These are phyloP conservation scores for Diploscapter pachys DNA, from an alignment of 1,140 invertebrate species.

Conservation along the genomic window DNA sequence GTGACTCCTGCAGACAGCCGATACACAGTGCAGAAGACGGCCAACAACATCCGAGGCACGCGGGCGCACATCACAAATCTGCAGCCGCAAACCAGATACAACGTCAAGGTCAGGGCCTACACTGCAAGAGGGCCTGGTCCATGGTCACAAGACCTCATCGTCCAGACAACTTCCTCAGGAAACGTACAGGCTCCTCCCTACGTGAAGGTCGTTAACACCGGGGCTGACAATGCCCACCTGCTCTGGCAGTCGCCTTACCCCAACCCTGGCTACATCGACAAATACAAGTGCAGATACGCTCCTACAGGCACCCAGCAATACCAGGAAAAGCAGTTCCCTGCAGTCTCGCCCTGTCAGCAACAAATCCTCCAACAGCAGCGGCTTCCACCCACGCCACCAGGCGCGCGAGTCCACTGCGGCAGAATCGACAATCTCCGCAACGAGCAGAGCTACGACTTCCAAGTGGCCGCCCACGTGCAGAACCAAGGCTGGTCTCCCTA, in stretches of 20 bases:
- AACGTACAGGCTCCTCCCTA: constrained; percentile 29
- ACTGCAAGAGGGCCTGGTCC: constrained; percentile 52
- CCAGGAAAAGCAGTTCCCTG: constrained; percentile 54
- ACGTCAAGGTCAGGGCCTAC: constrained; percentile 51
- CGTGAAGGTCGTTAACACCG: constrained; percentile 50
- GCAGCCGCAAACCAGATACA: constrained; percentile 45
- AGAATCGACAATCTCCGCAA: constrained; percentile 50
- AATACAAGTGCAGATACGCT: constrained; percentile 53
- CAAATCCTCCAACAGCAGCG: constrained; percentile 50
- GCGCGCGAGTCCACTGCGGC: constrained; percentile 49
- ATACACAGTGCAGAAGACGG: constrained; percentile 39
- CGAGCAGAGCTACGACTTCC: constrained; percentile 52
- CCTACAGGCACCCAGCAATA: constrained; percentile 42
- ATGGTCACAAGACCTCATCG: constrained; percentile 53
- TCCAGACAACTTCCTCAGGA: constrained; percentile 46
- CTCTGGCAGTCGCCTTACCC: constrained; percentile 53
- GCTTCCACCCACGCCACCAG: constrained; percentile 50
- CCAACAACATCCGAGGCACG: constrained; percentile 49
- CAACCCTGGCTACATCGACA: constrained; percentile 50
- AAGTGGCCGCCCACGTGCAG: constrained; percentile 43
- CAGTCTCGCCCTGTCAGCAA: constrained; percentile 52
- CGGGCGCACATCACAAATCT: constrained; percentile 46
- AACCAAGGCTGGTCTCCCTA: constrained; percentile 51
- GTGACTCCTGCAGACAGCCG: constrained; percentile 46
- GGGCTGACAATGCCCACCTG: constrained; percentile 50